Evolutionary conservation across 2,113 vertebrate genomes (phyloP), one percentile per base, ranked within the genome.

Genomic region (Xiphorhynchus elegans): DNA sequence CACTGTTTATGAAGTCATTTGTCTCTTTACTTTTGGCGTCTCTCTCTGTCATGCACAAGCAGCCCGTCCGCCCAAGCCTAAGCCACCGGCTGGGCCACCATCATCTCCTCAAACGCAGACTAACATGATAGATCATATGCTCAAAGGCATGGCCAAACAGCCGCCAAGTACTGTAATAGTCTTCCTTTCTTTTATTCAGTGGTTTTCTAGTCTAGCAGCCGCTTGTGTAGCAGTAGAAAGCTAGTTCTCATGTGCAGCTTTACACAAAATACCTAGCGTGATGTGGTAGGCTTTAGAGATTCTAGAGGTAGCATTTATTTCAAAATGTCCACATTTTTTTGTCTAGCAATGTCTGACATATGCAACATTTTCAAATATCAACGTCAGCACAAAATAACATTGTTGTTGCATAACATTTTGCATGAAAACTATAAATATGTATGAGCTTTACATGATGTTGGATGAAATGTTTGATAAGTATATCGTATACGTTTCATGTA

Each of bases 371-470:
- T 98, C 98, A 97, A 98, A 98, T 98, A 97, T 98, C 97, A 98
- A 98, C 98, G 98, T 98, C 98, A 98, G 98, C 98, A 98, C 98
- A 98, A 98, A 98, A 98, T 98, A 98, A 98, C 97, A 98, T 98
- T 97, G 97, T 98, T 98, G 97, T 97, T 98, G 98, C 98, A 98
- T 98, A 98, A 98, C 98, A 98, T 99, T 98, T 97, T 99, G 99
- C 99, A 99, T 99, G 99, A 98, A 94, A 92, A 98, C 94, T 98
- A 98, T 98, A 98, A 98, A 96, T 98, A 98, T 98, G 97, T 98
- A 98, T 98, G 97, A 98, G 98, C 97, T 98, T 98, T 97, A 96
- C 96, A 97, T 96, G 96, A 97, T 97, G 96, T 98, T 97, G 96
- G 98, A 98, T 98, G 97, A 98, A 97, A 97, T 97, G 96, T 98